Evolutionary conservation across 2,797 vertebrate genomes (phyloP), one percentile per base, ranked within the genome.

Genomic region (Sebastes kiyomatsui): DNA sequence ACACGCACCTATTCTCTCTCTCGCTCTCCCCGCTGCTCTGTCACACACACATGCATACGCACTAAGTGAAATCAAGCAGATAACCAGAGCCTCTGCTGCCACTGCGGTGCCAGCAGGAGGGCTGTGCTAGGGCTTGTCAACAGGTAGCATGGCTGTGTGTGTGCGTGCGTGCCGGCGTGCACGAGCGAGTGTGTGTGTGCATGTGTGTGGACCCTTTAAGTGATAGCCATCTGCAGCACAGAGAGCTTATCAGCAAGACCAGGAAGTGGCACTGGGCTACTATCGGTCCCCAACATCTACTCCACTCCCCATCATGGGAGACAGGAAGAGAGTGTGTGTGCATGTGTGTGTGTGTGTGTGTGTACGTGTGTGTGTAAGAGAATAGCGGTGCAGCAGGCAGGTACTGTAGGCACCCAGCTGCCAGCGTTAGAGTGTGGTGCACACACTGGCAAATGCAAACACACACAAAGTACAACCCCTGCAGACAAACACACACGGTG

Each of bases 171-270:
- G 35, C 67, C 67, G 70, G 70, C 35, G 52, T n/a, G 78, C 11
- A 67, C 55, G 70, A 27, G 27, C 7, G 35, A 75, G 81, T 80
- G 70, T 77, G 79, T 69, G 78, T 72, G 33, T 27, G 73, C 49
- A 20, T 87, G 74, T 87, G 84, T 71, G 69, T 86, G 88, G 93
- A 90, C 84, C 92, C 93, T 96, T 95, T 95, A 93, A 92, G 85
- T 93, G 94, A 96, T 96, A 94, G 92, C 90, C 91, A 96, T 95
- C 94, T 93, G 93, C 92, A 92, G 93, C 90, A 90, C 88, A 75
- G 79, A 92, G 86, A 91, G 91, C 92, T 96, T 95, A 96, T 96
- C 95, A 73, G 90, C 79, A 86, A 90, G 91, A 93, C 92, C 94
- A 95, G 95, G 95, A 96, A 96, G 95, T 94, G 91, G 91, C 92